Evolutionary conservation across 2,113 vertebrate species (phyloP).

Genomic region (Istiophorus platypterus): DNA sequence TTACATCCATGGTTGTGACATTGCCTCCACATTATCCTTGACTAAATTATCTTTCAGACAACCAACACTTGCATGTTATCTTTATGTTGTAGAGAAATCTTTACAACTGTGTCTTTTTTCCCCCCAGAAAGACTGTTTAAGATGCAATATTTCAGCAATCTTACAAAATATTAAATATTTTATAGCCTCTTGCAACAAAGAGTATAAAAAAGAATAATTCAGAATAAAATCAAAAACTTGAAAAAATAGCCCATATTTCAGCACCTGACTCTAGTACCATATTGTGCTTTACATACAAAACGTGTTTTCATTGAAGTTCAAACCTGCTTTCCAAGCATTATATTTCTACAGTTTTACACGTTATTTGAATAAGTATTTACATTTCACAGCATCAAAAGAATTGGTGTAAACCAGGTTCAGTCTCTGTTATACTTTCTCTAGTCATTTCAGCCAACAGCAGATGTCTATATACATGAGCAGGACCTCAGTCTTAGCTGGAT

Average conservation of each 20-base stretch:
- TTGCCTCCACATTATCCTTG: background rate
- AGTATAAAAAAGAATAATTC: background rate
- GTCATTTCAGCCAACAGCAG: background rate
- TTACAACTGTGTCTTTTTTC: background rate
- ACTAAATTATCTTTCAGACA: background rate
- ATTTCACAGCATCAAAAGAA: background rate
- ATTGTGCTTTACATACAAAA: background rate
- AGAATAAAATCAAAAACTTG: background rate
- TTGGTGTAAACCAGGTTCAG: background rate
- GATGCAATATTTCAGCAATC: background rate
- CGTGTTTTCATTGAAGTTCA: background rate
- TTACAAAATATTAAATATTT: background rate
- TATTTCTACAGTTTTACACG: background rate
- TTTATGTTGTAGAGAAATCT: background rate
- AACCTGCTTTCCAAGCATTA: background rate
- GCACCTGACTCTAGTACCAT: background rate
- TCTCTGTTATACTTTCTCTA: background rate
- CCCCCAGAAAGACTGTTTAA: background rate
- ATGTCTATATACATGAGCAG: background rate
- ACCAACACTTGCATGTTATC: background rate
- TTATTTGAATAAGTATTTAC: background rate
- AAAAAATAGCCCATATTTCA: background rate
- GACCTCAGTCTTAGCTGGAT: conserved; percentile 23
- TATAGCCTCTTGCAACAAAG: background rate
- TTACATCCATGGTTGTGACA: background rate